These are phyloP conservation scores for Erinaceus europaeus DNA, from an alignment of 2,113 vertebrate species.

Conservation along the genomic window DNA sequence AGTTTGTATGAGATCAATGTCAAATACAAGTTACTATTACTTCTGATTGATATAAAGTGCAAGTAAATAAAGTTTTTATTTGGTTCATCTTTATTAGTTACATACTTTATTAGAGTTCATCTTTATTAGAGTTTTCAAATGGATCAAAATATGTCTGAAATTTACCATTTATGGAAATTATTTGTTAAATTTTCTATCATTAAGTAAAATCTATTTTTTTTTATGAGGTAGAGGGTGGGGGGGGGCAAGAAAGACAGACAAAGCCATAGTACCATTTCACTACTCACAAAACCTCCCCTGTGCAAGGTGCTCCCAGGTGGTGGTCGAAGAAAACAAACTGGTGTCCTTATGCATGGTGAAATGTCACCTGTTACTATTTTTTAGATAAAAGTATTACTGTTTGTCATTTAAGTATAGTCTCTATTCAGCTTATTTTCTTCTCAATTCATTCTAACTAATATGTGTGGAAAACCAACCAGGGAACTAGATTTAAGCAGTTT, in stretches of 20 bases:
- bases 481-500: constrained; percentile 14
- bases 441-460: too few species aligned
- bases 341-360: too few species aligned
- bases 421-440: not conserved
- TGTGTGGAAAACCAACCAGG: not conserved
- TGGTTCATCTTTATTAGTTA: constrained; percentile 32
- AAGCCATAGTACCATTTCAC: too few species aligned
- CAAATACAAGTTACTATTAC: not conserved
- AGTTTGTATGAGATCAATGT: not conserved
- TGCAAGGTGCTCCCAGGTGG: too few species aligned
- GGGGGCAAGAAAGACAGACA: too few species aligned
- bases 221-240: too few species aligned
- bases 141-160: constrained; percentile 2
- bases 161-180: not conserved
- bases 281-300: too few species aligned
- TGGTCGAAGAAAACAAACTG: too few species aligned
- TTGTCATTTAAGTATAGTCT: constrained; percentile 4
- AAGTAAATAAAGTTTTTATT: not conserved
- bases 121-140: constrained; percentile 1
- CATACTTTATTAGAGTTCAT: too few species aligned
- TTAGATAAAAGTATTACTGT: not conserved
- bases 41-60: not conserved
- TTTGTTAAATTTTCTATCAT: not conserved
- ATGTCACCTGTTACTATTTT: not conserved
- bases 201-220: not conserved